Evolutionary conservation across 2,113 vertebrate genomes (phyloP).

Genomic region (Lasiurus cinereus): DNA sequence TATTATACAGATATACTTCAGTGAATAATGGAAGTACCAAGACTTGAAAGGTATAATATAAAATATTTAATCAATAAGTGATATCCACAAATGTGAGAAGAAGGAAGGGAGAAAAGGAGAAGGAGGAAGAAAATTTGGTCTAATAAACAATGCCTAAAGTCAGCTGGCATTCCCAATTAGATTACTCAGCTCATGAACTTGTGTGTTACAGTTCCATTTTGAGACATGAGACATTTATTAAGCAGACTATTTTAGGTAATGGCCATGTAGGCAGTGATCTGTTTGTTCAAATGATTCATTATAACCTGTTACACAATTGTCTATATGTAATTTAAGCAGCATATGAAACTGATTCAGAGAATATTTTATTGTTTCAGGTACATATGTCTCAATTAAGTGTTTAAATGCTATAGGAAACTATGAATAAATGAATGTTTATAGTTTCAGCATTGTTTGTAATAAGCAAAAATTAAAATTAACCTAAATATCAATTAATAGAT

Average conservation of each 20-base stretch:
- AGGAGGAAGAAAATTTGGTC: background rate
- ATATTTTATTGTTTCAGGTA: slow-evolving; percentile 15
- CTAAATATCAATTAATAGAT: slow-evolving; percentile 14
- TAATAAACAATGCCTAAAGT: background rate
- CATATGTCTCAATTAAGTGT: background rate
- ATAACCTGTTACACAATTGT: slow-evolving; percentile 33
- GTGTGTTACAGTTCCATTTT: slow-evolving; percentile 50
- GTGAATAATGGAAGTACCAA: background rate
- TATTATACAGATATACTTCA: slow-evolving; percentile 22
- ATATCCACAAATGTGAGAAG: background rate
- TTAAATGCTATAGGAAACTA: background rate
- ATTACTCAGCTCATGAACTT: slow-evolving; percentile 45
- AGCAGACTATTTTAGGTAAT: slow-evolving; percentile 55
- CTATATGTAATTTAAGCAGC: slow-evolving; percentile 8
- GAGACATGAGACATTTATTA: slow-evolving; percentile 34
- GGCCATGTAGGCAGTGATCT: background rate
- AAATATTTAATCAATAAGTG: background rate
- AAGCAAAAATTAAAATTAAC: slow-evolving; percentile 14
- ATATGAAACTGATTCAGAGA: background rate
- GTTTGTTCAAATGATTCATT: slow-evolving; percentile 41
- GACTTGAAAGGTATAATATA: background rate
- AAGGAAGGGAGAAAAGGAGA: background rate
- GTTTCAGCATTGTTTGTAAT: background rate
- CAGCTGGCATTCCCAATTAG: slow-evolving; percentile 18
- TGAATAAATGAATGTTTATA: background rate